Evolutionary conservation across 1,140 invertebrate genomes (phyloP), one percentile per base, ranked within the genome.

Genomic region (Drosophila lowei): DNA sequence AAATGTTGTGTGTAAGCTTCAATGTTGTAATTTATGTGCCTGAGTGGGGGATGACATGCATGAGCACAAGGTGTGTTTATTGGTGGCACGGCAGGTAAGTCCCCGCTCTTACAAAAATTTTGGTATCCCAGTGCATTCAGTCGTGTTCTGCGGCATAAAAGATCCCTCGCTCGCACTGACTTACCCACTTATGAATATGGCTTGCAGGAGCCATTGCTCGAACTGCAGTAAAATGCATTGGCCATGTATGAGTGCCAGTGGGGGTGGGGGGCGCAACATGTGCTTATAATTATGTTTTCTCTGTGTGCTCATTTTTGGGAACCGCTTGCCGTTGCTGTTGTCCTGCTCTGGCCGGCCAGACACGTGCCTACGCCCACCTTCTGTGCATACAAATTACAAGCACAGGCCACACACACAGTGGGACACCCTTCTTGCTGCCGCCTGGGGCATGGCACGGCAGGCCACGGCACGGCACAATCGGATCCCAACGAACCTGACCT

Each of bases 271-370:
- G 41, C 44, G 80, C 79, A 84, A 84, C 79, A 84, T 84, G 80
- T 84, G 80, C 75, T 84, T 85, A 84, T 84, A 84, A 84, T 84
- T 84, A 86, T 86, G 79, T 79, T 83, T 84, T 79, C 75, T 78
- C 70, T 67, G 58, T 67, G 64, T 55, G 58, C 64, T 60, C 59
- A 70, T 74, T 77, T 76, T 63, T 72, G 44, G 7, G 42, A 9
- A 34, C 23, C 49, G 46, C 44, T 43, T 25, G 54, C 42, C 18
- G 52, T 73, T 73, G 42, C 66, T 74, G 71, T 34, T 23, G 44
- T 47, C 23, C 42, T 48, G 30, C 28, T 46, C 28, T 23, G 18
- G 43, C 38, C 60, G 43, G 68, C 58, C 71, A 49, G 47, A 54
- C 68, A 66, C 53, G 47, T 68, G 49, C 42, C 28, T 53, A 59